Percentiles rank a stretch among this genome's conserved stretches.
phyloP scores from a whole-genome alignment of 1,140 invertebrate genomes.

The Parapsyche elsis region DNA sequence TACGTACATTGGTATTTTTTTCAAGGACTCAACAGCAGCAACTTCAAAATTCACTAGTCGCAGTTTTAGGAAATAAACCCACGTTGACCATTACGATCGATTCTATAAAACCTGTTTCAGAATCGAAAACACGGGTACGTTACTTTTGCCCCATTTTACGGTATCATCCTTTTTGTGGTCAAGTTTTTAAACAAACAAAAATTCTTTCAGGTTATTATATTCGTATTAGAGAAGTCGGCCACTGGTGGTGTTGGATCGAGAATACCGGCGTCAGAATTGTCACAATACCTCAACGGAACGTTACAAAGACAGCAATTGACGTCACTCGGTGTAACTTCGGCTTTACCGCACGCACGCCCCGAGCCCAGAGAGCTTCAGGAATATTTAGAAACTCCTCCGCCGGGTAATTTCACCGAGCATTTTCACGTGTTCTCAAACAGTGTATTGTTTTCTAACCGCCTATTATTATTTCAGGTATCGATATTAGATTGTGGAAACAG shows the following conservation, averaged over 20 bases:
- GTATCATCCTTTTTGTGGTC: too few species aligned
- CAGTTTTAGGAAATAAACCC: constrained; percentile 84
- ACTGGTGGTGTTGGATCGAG: constrained; percentile 73
- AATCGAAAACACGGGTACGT: constrained; percentile 79
- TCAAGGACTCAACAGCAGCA: constrained; percentile 76
- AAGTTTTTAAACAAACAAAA: constrained; percentile 17
- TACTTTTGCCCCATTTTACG: not conserved
- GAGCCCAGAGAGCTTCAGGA: constrained; percentile 83
- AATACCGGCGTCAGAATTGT: constrained; percentile 80
- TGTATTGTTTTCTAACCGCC: not conserved
- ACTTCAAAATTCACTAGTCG: constrained; percentile 75
- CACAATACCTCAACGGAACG: constrained; percentile 74
- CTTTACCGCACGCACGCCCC: constrained; percentile 73
- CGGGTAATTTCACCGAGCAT: constrained; percentile 79
- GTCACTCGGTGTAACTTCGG: constrained; percentile 73
- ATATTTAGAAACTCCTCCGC: constrained; percentile 89
- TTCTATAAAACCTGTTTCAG: constrained; percentile 77
- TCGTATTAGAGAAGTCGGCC: constrained; percentile 80
- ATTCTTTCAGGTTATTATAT: constrained; percentile 70
- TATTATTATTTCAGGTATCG: constrained; percentile 71
- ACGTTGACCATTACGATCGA: constrained; percentile 84
- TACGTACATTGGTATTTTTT: constrained; percentile 41
- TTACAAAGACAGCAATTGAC: constrained; percentile 76
- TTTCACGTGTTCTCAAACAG: constrained; percentile 29
- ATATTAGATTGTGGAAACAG: constrained; percentile 86